Evolutionary conservation across 2,888 invertebrate species (phyloP).

Genomic region (Drosophila atripex): DNA sequence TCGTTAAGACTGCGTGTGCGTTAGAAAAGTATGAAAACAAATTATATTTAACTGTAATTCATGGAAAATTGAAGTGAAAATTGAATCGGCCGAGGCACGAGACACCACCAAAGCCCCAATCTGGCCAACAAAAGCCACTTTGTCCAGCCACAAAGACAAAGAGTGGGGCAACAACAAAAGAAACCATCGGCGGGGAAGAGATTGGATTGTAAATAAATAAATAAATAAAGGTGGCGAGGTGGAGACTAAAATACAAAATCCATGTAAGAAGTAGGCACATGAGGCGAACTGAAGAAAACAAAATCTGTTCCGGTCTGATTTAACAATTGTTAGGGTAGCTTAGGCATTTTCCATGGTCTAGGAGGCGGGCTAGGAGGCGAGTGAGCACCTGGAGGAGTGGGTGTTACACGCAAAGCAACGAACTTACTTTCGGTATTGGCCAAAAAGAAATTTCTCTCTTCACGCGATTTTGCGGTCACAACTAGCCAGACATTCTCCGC

Average conservation of each 20-base stretch:
- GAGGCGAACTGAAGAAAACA: constrained; percentile 46
- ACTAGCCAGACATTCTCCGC: constrained; percentile 23
- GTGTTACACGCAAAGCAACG: constrained; percentile 26
- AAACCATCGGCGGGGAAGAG: not conserved
- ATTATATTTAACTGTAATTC: constrained; percentile 70
- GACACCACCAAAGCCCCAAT: constrained; percentile 42
- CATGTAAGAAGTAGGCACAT: constrained; percentile 21
- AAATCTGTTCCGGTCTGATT: constrained; percentile 81
- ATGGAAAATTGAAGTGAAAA: constrained; percentile 66
- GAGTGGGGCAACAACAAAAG: constrained; percentile 26
- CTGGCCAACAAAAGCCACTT: constrained; percentile 71
- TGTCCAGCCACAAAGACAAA: constrained; percentile 54
- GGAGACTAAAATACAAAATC: constrained; percentile 9
- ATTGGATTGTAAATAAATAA: constrained; percentile 32
- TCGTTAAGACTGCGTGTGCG: constrained; percentile 47
- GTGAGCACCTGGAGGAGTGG: constrained; percentile 12
- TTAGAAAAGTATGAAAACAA: constrained; percentile 56
- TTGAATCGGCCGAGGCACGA: constrained; percentile 77
- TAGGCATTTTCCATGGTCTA: constrained; percentile 70
- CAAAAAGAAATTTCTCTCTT: constrained; percentile 49
- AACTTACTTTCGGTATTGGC: constrained; percentile 39
- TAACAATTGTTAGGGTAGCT: constrained; percentile 81
- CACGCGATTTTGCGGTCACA: constrained; percentile 38
- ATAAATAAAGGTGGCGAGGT: constrained; percentile 15
- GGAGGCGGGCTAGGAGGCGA: constrained; percentile 8